A percentile compares a stretch with the other conserved stretches of the same genome.
phyloP scores from a whole-genome alignment of 2,888 invertebrate genomes.

The Eucera pruinosa region DNA sequence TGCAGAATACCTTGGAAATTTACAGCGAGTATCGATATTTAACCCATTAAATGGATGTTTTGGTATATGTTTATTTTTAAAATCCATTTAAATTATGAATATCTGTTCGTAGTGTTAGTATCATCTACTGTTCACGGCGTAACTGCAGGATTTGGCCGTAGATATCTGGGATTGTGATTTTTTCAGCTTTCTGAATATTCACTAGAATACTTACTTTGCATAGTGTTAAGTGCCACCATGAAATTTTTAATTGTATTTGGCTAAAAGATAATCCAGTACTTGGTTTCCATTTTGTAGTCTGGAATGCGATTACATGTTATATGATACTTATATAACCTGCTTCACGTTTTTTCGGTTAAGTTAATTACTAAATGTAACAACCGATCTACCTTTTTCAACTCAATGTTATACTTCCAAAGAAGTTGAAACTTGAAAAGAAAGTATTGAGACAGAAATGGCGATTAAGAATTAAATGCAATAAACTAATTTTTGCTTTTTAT shows the following conservation, averaged over 20 bases:
- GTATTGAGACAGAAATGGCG: no score
- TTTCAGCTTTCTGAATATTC: conserved; percentile 63
- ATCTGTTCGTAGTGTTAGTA: no score
- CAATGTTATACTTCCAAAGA: no score
- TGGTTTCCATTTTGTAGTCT: conserved; percentile 30
- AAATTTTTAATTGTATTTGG: conserved; percentile 53
- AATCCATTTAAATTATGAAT: conserved; percentile 64
- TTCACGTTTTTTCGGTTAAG: no score
- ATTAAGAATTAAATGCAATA: no score
- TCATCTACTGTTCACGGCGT: conserved; percentile 21
- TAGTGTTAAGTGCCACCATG: conserved; percentile 52
- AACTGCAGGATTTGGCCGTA: conserved; percentile 43
- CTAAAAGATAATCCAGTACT: conserved; percentile 36
- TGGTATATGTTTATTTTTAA: conserved; percentile 52
- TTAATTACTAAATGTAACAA: no score
- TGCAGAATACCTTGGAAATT: not conserved
- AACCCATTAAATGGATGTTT: conserved; percentile 26
- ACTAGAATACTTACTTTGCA: conserved; percentile 49
- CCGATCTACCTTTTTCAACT: no score
- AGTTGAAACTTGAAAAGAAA: no score
- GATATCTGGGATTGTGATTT: conserved; percentile 58
- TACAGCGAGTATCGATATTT: conserved; percentile 11
- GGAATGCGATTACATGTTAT: conserved; percentile 33
- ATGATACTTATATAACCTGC: conserved; percentile 9
- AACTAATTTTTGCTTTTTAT: no score